phyloP scores from a whole-genome alignment of 2,888 invertebrate genomes.

The Pachymerium ferrugineum region DNA sequence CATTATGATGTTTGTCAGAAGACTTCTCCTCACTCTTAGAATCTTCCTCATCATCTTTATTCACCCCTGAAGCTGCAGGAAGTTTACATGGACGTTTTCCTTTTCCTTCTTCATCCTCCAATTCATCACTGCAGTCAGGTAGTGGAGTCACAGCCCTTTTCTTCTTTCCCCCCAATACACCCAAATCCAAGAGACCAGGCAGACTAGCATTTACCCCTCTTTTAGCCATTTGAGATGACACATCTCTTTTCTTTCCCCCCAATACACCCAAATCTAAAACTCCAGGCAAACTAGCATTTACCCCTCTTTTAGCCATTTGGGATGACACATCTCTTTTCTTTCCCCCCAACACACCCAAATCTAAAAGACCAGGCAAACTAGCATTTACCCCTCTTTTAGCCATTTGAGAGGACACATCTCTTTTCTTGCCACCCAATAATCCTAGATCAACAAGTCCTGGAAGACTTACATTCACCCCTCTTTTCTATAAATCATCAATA shows the following conservation, averaged over 20 bases:
- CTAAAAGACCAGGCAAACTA: not conserved
- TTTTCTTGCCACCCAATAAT: not conserved
- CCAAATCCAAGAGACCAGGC: not conserved
- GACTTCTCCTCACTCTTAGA: no score
- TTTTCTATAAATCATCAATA: not conserved
- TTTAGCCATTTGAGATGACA: not conserved
- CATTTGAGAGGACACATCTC: not conserved
- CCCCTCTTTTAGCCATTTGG: no score
- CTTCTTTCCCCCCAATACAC: not conserved
- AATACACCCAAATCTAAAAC: not conserved
- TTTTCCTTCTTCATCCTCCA: no score
- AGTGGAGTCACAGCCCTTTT: no score
- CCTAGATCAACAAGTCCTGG: not conserved
- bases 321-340: no score
- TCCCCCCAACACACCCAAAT: not conserved
- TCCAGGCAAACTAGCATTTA: not conserved
- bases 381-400: not conserved
- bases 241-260: not conserved
- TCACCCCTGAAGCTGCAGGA: no score
- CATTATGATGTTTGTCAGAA: no score
- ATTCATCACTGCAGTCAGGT: no score
- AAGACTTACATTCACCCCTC: not conserved
- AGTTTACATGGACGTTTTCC: no score
- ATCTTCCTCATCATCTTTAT: no score
- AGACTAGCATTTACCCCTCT: not conserved